Conservation (phyloP, 2,888 invertebrate species). For the Dioctria linearis region DNA sequence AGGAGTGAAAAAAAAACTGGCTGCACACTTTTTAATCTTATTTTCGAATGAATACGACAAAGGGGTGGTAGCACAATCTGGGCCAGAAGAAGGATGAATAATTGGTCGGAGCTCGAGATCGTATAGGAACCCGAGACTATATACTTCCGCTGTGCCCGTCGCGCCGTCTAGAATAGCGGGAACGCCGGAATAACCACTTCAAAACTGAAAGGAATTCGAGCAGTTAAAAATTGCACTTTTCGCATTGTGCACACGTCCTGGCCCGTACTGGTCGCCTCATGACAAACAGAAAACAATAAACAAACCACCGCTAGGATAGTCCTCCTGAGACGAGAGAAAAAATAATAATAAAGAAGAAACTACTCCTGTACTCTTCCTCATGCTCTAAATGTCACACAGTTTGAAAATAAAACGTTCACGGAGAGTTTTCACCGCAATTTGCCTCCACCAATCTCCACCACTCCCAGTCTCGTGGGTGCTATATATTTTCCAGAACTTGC, state of each 20-base stretch:
- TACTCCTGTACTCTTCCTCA: neutral
- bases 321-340: neutral
- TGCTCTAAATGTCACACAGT: slow-evolving; percentile 2
- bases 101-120: slow-evolving; percentile 16
- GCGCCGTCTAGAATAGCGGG: neutral
- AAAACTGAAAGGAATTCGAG: slow-evolving; percentile 31
- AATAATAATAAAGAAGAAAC: neutral
- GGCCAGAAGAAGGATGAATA: slow-evolving; percentile 30
- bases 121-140: neutral
- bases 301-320: slow-evolving; percentile 5
- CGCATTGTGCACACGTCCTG: slow-evolving; percentile 27
- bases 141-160: neutral
- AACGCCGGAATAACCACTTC: slow-evolving; percentile 31
- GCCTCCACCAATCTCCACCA: slow-evolving; percentile 22
- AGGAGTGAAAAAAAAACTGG: slow-evolving; percentile 21
- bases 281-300: slow-evolving; percentile 41
- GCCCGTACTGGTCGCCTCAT: neutral
- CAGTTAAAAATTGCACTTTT: slow-evolving; percentile 46
- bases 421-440: slow-evolving; percentile 15
- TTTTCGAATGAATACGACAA: slow-evolving; percentile 42
- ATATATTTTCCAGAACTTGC: slow-evolving; percentile 21
- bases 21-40: slow-evolving; percentile 41
- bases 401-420: slow-evolving; percentile 20
- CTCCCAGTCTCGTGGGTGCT: slow-evolving; percentile 33
- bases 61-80: slow-evolving; percentile 24